These are phyloP conservation scores for Onychomys arenicola DNA, from an alignment of 2,797 vertebrate species.

Conservation along the genomic window DNA sequence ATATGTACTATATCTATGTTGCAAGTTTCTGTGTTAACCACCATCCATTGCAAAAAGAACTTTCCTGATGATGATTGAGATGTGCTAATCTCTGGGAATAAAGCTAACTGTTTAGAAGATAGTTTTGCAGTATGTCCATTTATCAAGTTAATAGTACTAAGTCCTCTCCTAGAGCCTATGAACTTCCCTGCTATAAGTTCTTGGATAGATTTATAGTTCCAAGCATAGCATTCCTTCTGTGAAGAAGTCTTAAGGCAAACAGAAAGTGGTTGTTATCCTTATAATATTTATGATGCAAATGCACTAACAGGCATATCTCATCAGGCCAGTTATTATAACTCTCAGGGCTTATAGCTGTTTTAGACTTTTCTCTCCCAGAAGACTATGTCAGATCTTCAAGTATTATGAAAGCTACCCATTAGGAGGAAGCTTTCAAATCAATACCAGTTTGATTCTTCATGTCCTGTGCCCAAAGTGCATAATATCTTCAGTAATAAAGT, in stretches of 20 bases:
- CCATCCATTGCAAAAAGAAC: background rate
- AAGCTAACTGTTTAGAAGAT: background rate
- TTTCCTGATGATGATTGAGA: background rate
- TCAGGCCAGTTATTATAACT: background rate
- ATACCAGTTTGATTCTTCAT: background rate
- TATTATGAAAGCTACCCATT: background rate
- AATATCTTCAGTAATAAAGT: background rate
- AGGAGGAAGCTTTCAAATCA: background rate
- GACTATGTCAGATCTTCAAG: background rate
- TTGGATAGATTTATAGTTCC: background rate
- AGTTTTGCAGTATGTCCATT: background rate
- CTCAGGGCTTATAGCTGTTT: background rate
- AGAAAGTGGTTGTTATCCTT: background rate
- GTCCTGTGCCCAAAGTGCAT: background rate
- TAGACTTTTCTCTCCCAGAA: background rate
- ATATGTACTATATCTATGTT: background rate
- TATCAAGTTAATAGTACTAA: background rate
- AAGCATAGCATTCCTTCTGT: background rate
- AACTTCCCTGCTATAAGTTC: background rate
- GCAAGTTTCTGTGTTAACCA: background rate
- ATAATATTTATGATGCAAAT: background rate
- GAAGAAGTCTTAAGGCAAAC: background rate
- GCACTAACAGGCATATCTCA: no score
- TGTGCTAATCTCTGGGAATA: background rate
- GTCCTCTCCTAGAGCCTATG: no score